These are phyloP conservation scores for Chaetogeoica ovagalla DNA, from an alignment of 2,888 invertebrate genomes.

Conservation along the genomic window DNA sequence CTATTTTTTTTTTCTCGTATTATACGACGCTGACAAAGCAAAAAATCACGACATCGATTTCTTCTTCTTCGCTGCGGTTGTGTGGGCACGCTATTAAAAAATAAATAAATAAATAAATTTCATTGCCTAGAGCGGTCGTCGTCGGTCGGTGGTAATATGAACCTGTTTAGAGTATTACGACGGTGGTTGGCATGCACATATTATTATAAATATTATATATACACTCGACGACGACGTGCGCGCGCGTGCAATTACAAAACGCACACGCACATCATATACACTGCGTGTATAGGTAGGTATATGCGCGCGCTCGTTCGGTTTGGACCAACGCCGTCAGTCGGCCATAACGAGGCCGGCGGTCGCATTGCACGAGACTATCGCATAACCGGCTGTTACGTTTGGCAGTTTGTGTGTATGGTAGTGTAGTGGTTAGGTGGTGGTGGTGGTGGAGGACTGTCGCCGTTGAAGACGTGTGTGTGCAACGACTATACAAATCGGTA, in stretches of 20 bases:
- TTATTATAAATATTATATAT: not conserved
- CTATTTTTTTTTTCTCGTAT: not conserved
- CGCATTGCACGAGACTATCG: constrained; percentile 35
- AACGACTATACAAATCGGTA: constrained; percentile 29
- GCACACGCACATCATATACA: not conserved
- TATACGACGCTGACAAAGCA: constrained; percentile 33
- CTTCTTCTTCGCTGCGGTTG: constrained; percentile 19
- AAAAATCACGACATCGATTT: constrained; percentile 38
- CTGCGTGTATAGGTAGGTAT: not conserved
- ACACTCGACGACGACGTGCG: not conserved
- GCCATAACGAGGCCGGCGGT: constrained; percentile 42
- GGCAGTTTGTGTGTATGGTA: not conserved
- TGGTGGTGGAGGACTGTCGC: not conserved
- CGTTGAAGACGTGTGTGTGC: not conserved
- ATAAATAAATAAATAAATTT: not conserved
- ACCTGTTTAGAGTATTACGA: constrained; percentile 45
- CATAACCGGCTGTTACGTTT: not conserved
- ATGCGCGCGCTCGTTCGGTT: not conserved
- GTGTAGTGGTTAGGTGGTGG: not conserved
- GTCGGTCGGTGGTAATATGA: constrained; percentile 28
- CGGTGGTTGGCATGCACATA: not conserved
- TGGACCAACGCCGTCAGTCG: constrained; percentile 30
- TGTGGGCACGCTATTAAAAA: constrained; percentile 41
- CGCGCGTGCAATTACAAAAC: not conserved
- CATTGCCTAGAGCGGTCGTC: constrained; percentile 30